phyloP scores from a whole-genome alignment of 2,113 vertebrate genomes.

The Steatornis caripensis region DNA sequence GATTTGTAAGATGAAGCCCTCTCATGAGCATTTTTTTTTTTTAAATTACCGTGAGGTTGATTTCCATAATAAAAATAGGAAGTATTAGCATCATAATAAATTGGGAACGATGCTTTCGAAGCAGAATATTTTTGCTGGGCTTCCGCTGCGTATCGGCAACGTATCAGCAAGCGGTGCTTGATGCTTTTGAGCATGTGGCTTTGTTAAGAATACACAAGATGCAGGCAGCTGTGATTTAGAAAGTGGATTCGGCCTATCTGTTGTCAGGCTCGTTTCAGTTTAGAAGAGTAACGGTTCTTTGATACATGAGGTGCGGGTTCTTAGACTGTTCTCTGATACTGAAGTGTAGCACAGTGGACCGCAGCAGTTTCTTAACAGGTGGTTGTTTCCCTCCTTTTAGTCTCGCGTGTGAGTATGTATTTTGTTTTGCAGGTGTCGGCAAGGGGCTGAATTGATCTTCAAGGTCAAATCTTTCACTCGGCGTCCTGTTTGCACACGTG shows the following conservation, averaged over 20 bases:
- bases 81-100: not conserved
- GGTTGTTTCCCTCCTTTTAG: not conserved
- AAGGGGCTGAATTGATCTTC: not conserved
- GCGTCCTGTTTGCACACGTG: not conserved
- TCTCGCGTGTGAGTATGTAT: not conserved
- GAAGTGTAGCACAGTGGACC: not conserved
- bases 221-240: not conserved
- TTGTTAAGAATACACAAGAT: not conserved
- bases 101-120: not conserved
- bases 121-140: not conserved
- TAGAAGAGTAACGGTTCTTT: not conserved
- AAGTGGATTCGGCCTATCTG: not conserved
- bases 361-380: not conserved
- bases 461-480: not conserved
- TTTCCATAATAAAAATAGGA: not conserved
- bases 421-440: not conserved
- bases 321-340: not conserved
- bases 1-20: not conserved
- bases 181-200: not conserved
- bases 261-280: not conserved
- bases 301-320: not conserved
- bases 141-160: not conserved
- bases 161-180: not conserved
- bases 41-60: not conserved
- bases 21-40: not conserved